Base-by-base conservation (phyloP, 2,113 vertebrate genomes). In the Xenopus borealis region DNA sequence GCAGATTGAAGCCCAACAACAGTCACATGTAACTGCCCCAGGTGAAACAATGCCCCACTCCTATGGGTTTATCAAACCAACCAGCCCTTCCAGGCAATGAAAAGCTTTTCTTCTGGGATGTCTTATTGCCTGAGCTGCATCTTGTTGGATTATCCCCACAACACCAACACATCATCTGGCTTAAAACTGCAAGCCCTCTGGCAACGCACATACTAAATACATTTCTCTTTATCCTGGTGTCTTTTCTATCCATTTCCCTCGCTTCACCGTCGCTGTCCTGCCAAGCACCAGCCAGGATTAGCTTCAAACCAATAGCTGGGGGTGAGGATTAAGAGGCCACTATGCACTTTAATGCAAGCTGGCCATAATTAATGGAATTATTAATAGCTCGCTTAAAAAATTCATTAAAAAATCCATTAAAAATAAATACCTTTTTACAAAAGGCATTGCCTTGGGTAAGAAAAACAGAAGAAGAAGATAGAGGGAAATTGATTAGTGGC, bases 381-480 rank as follows among this genome's bases (percentile, higher is more conserved):
- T 98, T 98, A 98, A 98, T 98, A 98, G 97, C 93, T 91, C 93
- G 94, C 94, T 96, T 98, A 96, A 98, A 97, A 98, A 99, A 98
- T 97, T 98, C 97, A 98, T 98, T 98, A 98, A 99, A 99, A 99
- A 98, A 98, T 98, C 96, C 95, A 98, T 99, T 98, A 98, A 99
- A 99, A 99, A 99, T 98, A 98, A 99, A 98, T 98, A 97, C 96
- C 94, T 94, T 98, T 98, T 98, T 98, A 98, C 95, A 98, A 98
- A 97, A 98, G 95, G 97, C 95, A 98, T 94, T 85, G 95, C 96
- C 96, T 94, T 95, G 91, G 92, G 94, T 95, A 91, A 91, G 88
- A 90, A 91, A 90, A 91, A 89, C 87, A 89, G 90, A 71, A 87
- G 89, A 75, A 86, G 88, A 88, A 91, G 89, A 94, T 89, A 94